Evolutionary conservation across 2,113 vertebrate species (phyloP).

Genomic region (Zosterops hypoxanthus): DNA sequence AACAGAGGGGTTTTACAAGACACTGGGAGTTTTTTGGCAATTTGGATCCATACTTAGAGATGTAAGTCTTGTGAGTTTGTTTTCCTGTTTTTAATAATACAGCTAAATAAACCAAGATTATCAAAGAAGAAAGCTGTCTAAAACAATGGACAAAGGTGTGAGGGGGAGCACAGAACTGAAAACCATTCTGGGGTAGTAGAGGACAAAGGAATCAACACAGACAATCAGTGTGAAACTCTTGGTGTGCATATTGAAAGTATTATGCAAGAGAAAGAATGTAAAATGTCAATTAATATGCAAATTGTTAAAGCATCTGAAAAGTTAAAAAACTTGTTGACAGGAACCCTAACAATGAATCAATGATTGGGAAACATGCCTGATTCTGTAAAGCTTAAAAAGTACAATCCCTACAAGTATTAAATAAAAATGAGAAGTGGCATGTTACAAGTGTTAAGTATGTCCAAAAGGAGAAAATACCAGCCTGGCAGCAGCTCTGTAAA

Average conservation of each 20-base stretch:
- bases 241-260: neutral
- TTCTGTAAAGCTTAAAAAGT: neutral
- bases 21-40: neutral
- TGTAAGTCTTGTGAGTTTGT: neutral
- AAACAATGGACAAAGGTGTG: neutral
- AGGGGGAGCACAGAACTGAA: neutral
- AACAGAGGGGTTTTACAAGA: neutral
- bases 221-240: neutral
- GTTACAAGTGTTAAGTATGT: neutral
- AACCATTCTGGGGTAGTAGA: neutral
- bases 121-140: neutral
- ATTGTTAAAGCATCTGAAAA: neutral
- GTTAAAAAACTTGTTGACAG: neutral
- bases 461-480: neutral
- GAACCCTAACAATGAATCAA: neutral
- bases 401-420: neutral
- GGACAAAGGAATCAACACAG: neutral
- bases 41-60: neutral
- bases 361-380: neutral
- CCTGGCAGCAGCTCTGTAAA: neutral
- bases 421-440: neutral
- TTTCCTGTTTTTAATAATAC: neutral
- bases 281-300: neutral
- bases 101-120: neutral
- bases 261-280: neutral